phyloP scores from a whole-genome alignment of 37 sponge, comb jelly and placozoan genomes.

The Axinella damicornis region DNA sequence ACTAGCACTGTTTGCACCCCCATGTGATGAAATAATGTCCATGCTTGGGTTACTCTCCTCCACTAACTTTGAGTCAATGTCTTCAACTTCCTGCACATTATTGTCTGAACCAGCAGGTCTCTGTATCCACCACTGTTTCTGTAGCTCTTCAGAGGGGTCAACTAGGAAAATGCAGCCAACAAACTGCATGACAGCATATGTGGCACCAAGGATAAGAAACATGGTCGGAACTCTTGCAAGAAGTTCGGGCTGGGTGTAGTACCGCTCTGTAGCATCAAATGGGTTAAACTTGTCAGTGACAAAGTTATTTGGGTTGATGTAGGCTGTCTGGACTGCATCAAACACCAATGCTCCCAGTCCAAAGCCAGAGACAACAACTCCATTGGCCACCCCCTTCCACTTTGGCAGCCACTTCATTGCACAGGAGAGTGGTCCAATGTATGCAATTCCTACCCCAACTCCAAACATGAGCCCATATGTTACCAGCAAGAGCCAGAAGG shows the following conservation, averaged over 20 bases:
- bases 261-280: neutral
- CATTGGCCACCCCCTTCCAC: conserved; percentile 85
- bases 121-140: neutral
- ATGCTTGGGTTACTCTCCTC: no score
- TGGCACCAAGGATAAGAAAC: conserved; percentile 81
- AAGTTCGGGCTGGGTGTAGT: conserved; percentile 65
- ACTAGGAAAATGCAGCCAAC: conserved; percentile 76
- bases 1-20: no score
- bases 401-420: conserved; percentile 89
- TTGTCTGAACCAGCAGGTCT: no score
- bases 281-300: neutral
- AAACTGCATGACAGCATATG: conserved; percentile 72
- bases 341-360: conserved; percentile 87
- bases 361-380: conserved; percentile 89
- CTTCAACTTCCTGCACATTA: no score
- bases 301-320: conserved; percentile 82
- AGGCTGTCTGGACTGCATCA: conserved; percentile 69
- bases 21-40: no score
- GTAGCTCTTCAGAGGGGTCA: conserved; percentile 45
- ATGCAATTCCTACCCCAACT: conserved; percentile 82
- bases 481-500: conserved; percentile 67
- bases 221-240: conserved; percentile 69
- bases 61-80: no score
- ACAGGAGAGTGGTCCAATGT: conserved; percentile 75
- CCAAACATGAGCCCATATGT: conserved; percentile 92